These are phyloP conservation scores for Bubalus kerabau DNA, from an alignment of 2,113 vertebrate species.

Conservation along the genomic window DNA sequence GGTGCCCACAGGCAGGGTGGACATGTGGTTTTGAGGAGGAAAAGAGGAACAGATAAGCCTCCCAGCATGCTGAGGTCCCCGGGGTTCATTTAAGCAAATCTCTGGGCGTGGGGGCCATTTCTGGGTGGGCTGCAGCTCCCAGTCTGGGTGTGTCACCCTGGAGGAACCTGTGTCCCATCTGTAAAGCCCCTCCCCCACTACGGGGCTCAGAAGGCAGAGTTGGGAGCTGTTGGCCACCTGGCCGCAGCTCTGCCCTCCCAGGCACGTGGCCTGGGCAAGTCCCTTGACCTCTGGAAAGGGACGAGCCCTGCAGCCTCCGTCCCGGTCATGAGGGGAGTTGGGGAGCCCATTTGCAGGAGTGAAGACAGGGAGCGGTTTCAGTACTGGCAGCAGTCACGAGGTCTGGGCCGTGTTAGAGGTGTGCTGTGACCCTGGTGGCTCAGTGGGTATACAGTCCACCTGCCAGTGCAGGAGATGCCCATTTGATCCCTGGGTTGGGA, in stretches of 20 bases:
- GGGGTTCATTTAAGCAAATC: neutral
- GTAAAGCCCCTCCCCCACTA: neutral
- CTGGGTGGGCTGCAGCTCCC: neutral
- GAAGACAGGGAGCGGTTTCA: neutral
- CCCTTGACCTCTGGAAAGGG: neutral
- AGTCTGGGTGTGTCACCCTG: neutral
- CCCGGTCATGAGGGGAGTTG: neutral
- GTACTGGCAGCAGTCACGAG: neutral
- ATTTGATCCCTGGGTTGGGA: neutral
- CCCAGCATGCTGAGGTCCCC: fast-evolving
- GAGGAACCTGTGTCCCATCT: neutral
- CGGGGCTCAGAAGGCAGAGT: neutral
- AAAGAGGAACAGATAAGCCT: neutral
- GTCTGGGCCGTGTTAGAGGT: neutral
- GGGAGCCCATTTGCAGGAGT: neutral
- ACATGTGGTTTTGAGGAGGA: neutral
- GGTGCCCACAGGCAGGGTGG: fast-evolving
- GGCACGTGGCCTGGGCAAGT: neutral
- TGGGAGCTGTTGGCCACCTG: neutral
- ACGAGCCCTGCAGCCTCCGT: neutral
- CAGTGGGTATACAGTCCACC: neutral
- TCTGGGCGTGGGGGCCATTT: neutral
- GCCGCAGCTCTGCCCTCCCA: neutral
- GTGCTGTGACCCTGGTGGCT: neutral
- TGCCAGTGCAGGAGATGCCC: neutral